Evolutionary conservation across 2,113 vertebrate species (phyloP).

Genomic region (Takifugu flavidus): DNA sequence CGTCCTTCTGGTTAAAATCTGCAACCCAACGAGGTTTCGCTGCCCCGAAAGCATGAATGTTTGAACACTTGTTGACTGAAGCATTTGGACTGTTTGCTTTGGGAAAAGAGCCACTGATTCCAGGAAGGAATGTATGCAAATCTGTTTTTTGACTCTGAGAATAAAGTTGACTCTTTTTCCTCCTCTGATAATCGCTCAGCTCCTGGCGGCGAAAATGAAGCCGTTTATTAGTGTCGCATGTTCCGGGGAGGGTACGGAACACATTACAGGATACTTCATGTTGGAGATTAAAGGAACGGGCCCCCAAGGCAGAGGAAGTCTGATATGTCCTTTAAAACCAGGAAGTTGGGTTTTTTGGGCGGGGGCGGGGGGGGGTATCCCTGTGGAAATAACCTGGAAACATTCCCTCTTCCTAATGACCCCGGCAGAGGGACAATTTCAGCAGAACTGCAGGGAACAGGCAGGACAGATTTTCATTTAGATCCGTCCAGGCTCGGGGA

Average conservation of each 20-base stretch:
- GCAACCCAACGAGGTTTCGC: neutral
- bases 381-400: conserved; percentile 43
- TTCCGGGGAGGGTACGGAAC: too few relatives aligned
- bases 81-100: conserved; percentile 56
- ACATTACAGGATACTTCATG: too few relatives aligned
- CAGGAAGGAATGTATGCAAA: conserved; percentile 52
- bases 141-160: conserved; percentile 32
- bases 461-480: conserved; percentile 58
- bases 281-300: too few relatives aligned
- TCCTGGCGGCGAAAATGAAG: neutral
- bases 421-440: conserved; percentile 54
- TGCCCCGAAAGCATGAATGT: conserved; percentile 45
- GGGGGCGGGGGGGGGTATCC: conserved; percentile 8
- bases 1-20: neutral
- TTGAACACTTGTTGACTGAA: conserved; percentile 45
- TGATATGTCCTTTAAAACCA: conserved; percentile 9
- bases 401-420: conserved; percentile 59
- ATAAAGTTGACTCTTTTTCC: conserved; percentile 24
- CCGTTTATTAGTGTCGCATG: neutral
- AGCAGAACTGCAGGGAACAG: conserved; percentile 46
- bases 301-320: conserved; percentile 22
- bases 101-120: conserved; percentile 24
- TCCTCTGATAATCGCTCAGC: neutral
- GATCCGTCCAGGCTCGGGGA: conserved; percentile 39
- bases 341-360: neutral